phyloP scores from a whole-genome alignment of 2,797 vertebrate genomes.

The Babyrousa celebensis region DNA sequence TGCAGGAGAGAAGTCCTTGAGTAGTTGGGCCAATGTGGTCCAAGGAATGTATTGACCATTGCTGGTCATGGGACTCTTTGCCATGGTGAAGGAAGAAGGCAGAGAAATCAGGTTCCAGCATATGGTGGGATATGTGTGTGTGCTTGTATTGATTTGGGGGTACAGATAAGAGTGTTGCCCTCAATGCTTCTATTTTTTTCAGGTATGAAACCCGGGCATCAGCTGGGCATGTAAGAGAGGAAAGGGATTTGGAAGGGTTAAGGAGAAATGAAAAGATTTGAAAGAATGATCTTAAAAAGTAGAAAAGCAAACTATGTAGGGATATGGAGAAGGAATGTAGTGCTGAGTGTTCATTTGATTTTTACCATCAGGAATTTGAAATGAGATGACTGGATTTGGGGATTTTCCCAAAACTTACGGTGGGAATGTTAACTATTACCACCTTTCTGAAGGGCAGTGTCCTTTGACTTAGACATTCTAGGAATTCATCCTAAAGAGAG shows the following conservation, averaged over 20 bases:
- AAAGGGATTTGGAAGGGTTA: background rate
- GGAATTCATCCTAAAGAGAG: conserved; percentile 36
- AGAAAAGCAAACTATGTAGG: background rate
- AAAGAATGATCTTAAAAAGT: background rate
- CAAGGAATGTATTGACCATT: background rate
- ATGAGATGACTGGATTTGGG: background rate
- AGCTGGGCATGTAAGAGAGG: background rate
- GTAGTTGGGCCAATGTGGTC: background rate
- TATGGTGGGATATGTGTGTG: background rate
- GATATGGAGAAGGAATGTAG: background rate
- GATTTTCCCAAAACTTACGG: background rate
- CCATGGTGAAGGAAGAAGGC: background rate
- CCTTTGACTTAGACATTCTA: background rate
- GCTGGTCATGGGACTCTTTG: background rate
- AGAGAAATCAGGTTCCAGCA: background rate
- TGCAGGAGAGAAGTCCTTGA: background rate
- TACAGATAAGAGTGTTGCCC: background rate
- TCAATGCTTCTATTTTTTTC: background rate
- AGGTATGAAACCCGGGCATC: background rate
- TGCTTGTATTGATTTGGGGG: background rate
- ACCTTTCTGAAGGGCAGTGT: conserved; percentile 23
- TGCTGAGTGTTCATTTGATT: background rate
- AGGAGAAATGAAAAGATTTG: conserved; percentile 37
- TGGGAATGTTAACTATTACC: conserved; percentile 48
- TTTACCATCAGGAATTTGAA: background rate